phyloP scores from a whole-genome alignment of 2,888 invertebrate genomes.

The Piscicola geometra region DNA sequence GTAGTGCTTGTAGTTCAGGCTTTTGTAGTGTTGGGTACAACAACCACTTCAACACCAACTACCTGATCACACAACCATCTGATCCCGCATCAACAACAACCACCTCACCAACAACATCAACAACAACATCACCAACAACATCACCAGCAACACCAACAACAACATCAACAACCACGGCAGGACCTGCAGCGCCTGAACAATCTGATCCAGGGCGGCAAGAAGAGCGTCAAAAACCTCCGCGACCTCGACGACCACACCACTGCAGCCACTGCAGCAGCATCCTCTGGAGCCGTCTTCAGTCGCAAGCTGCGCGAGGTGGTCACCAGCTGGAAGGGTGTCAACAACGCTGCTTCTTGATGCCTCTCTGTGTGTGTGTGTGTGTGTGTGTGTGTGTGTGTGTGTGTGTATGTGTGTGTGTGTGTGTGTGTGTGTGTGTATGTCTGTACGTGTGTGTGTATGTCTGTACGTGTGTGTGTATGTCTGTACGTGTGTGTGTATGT shows the following conservation, averaged over 20 bases:
- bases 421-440: no score
- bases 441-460: no score
- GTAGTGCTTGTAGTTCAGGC: no score
- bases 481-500: no score
- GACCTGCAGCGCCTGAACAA: background rate
- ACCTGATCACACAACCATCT: background rate
- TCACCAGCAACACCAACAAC: background rate
- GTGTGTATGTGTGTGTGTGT: no score
- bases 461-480: no score
- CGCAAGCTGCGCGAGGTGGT: background rate
- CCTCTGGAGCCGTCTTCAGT: background rate
- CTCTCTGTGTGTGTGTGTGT: no score
- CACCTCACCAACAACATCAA: background rate
- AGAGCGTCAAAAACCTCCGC: background rate
- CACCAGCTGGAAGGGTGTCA: slow-evolving; percentile 13
- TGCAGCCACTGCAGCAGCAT: background rate
- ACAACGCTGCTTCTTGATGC: slow-evolving; percentile 7
- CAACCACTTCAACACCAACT: no score
- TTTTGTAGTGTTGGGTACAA: no score
- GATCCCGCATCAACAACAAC: background rate
- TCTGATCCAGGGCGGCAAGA: background rate
- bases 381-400: no score
- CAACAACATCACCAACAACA: background rate
- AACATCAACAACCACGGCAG: background rate
- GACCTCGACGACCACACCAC: background rate